Percentiles rank a stretch among this genome's conserved stretches.
phyloP scores from a whole-genome alignment of 2,113 vertebrate genomes.

The Tachysurus fulvidraco region DNA sequence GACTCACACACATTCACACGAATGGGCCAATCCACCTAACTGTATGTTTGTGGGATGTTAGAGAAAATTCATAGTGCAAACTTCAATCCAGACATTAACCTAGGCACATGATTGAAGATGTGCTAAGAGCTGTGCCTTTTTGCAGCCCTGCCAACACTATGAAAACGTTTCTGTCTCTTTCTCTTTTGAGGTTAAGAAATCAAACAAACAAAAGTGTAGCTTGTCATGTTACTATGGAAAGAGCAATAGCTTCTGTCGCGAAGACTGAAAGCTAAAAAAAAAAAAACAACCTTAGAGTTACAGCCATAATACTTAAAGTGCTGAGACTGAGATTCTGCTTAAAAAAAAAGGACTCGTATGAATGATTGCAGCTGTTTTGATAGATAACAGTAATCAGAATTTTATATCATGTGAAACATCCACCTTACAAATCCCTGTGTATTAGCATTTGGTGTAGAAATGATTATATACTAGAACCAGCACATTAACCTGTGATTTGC shows the following conservation, averaged over 20 bases:
- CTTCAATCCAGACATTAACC: neutral
- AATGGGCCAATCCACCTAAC: neutral
- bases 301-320: neutral
- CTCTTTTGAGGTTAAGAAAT: neutral
- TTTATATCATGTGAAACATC: neutral
- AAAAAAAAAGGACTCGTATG: neutral
- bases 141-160: neutral
- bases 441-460: neutral
- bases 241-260: neutral
- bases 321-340: neutral
- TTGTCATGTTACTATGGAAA: neutral
- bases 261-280: neutral
- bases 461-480: neutral
- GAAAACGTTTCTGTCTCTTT: neutral
- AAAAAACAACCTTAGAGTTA: neutral
- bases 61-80: neutral
- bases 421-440: neutral
- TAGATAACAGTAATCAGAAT: neutral
- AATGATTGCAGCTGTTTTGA: neutral
- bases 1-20: neutral
- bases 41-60: neutral
- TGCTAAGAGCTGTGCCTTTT: neutral
- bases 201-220: neutral
- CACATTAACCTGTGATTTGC: neutral
- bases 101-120: slow-evolving; percentile 1